A percentile compares a stretch with the other conserved stretches of the same genome.
phyloP scores from a whole-genome alignment of 2,888 invertebrate genomes.

The Andrena marginata region DNA sequence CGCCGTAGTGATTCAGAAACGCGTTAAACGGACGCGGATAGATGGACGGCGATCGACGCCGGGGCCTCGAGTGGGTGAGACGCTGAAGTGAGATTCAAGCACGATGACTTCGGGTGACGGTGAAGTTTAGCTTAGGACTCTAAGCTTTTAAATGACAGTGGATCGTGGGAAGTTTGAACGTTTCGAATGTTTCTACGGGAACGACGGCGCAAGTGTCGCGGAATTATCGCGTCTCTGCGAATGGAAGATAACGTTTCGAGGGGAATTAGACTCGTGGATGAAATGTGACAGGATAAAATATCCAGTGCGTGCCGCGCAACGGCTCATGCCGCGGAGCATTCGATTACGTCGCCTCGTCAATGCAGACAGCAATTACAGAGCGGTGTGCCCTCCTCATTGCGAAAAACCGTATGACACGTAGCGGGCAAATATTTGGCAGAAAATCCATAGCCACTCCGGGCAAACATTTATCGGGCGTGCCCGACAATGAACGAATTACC shows the following conservation, averaged over 20 bases:
- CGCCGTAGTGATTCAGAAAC: constrained; percentile 11
- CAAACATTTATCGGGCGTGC: constrained; percentile 67
- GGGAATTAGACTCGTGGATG: constrained; percentile 41
- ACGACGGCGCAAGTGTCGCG: not conserved
- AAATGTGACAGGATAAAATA: constrained; percentile 43
- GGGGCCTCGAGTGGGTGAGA: not conserved
- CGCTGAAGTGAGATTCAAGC: not conserved
- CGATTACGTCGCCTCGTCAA: constrained; percentile 58
- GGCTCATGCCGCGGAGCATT: constrained; percentile 49
- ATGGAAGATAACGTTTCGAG: constrained; percentile 32
- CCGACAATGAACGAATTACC: constrained; percentile 62
- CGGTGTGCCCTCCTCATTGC: constrained; percentile 40
- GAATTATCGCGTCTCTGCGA: constrained; percentile 16
- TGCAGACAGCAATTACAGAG: constrained; percentile 65
- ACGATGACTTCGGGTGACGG: not conserved
- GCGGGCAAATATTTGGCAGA: constrained; percentile 71
- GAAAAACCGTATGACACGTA: constrained; percentile 63
- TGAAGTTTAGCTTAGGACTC: too few species aligned
- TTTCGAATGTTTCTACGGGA: not conserved
- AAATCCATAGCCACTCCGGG: constrained; percentile 61
- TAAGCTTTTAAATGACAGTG: too few species aligned
- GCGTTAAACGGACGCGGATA: not conserved
- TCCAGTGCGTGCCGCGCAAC: constrained; percentile 16
- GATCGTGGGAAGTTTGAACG: not conserved
- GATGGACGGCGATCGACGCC: too few species aligned